These are phyloP conservation scores for Imbricaverruca yamaguchii DNA, from an alignment of 2,888 invertebrate genomes.

Conservation along the genomic window DNA sequence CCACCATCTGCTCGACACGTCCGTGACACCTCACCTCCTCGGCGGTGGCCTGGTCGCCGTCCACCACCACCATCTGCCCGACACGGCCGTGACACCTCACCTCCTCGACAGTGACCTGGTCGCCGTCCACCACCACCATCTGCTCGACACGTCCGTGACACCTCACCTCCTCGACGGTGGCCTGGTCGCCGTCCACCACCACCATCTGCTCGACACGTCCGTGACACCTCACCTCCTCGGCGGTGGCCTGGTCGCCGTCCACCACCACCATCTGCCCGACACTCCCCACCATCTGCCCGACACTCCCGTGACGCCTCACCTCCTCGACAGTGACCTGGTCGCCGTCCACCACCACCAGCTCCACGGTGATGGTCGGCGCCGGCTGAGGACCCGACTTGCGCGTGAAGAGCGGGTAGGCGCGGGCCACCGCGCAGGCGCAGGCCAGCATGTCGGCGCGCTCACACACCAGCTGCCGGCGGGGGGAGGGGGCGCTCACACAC, in stretches of 20 bases:
- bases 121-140: no score
- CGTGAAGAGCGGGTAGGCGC: slow-evolving; percentile 67
- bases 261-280: no score
- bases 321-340: not conserved
- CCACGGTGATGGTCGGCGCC: slow-evolving; percentile 46
- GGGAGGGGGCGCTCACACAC: slow-evolving; percentile 57
- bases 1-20: slow-evolving; percentile 48
- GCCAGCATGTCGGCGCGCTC: slow-evolving; percentile 68
- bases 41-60: no score
- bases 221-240: no score
- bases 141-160: no score
- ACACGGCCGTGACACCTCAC: not conserved
- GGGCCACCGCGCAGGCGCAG: slow-evolving; percentile 69
- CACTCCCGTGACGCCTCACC: not conserved
- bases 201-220: no score
- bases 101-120: not conserved
- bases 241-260: no score
- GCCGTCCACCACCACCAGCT: slow-evolving; percentile 46
- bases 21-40: no score
- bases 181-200: no score
- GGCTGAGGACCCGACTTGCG: slow-evolving; percentile 44
- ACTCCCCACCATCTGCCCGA: no score
- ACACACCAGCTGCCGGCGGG: slow-evolving; percentile 57
- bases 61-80: no score
- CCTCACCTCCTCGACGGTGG: no score